A percentile compares a stretch with the other conserved stretches of the same genome.
phyloP scores from a whole-genome alignment of 2,113 vertebrate species.

The Cebidichthys violaceus region DNA sequence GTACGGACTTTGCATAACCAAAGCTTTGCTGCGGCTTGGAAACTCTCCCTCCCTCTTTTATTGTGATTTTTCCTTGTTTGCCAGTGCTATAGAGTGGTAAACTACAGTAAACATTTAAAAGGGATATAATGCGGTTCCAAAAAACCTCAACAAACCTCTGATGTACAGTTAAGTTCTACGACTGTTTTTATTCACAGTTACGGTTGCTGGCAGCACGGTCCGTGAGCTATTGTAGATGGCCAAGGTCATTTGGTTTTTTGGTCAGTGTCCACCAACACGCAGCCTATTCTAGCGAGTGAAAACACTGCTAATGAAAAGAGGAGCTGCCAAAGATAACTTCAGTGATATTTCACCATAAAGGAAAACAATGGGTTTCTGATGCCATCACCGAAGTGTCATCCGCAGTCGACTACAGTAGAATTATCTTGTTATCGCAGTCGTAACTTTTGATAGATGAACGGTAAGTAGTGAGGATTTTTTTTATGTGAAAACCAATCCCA shows the following conservation, averaged over 20 bases:
- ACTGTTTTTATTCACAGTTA: conserved; percentile 85
- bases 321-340: conserved; percentile 71
- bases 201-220: conserved; percentile 79
- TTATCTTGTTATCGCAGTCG: conserved; percentile 70
- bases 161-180: conserved; percentile 79
- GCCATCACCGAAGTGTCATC: conserved; percentile 65
- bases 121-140: conserved; percentile 77
- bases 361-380: conserved; percentile 60
- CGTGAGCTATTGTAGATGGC: conserved; percentile 76
- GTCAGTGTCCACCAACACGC: conserved; percentile 71
- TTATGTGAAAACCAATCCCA: conserved; percentile 62
- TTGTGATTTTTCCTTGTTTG: conserved; percentile 69
- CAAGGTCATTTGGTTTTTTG: conserved; percentile 84
- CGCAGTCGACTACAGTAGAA: conserved; percentile 62
- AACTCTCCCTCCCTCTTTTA: conserved; percentile 56
- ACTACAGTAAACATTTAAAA: conserved; percentile 85
- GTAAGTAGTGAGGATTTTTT: conserved; percentile 74
- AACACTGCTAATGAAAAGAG: conserved; percentile 78
- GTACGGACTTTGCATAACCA: conserved; percentile 68
- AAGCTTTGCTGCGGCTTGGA: conserved; percentile 74
- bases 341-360: conserved; percentile 46
- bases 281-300: conserved; percentile 76
- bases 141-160: conserved; percentile 81
- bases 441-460: conserved; percentile 75
- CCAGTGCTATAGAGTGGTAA: conserved; percentile 74